Base-by-base conservation (phyloP, 2,888 invertebrate genomes). In the Perizoma flavofasciatum region DNA sequence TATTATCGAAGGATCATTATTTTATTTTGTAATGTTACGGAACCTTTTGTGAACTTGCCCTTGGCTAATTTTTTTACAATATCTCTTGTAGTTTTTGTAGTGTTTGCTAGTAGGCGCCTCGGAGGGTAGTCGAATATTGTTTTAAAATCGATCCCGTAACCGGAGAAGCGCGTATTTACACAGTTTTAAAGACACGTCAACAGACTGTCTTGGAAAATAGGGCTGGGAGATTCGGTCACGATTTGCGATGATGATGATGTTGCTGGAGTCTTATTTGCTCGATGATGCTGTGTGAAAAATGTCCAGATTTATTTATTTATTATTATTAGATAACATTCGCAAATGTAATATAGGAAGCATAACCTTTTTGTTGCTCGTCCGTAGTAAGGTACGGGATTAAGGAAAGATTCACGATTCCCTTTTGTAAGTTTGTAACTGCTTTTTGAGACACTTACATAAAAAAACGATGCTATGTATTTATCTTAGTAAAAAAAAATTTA, bases 131-230 rank as follows among this genome's bases (percentile, higher is more conserved):
- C 56, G 71, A 74, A 75, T 79, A 83, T 83, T 85, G 85, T 85
- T 85, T 83, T 85, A 84, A 85, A 84, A 85, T 75, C 77, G 83
- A 85, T 85, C 82, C 73, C 71, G 80, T 76, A 81, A 89, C 82
- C 72, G 65, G 82, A 88, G 75, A 78, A 69, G 63, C 66, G 70
- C 58, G 63, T 89, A 78, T 89, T 88, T 88, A 82, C 85, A 76
- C 82, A 82, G 87, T 86, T 89, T 89, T 83, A 88, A 88, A 88
- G 82, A 86, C 82, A 81, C 81, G 85, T 81, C 83, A 82, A 79
- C 84, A 79, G 64, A 69, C 57, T 62, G 55, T 55, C 46, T 46
- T 44, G 35, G 6, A 50, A 47, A 22, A 1, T 63, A 82, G 83
- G 83, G 83, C 53, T 82, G 55, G 44, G 33, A 39, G 37, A 33